Conservation (phyloP, 2,113 vertebrate species). For the Melanotaenia duboulayi region DNA sequence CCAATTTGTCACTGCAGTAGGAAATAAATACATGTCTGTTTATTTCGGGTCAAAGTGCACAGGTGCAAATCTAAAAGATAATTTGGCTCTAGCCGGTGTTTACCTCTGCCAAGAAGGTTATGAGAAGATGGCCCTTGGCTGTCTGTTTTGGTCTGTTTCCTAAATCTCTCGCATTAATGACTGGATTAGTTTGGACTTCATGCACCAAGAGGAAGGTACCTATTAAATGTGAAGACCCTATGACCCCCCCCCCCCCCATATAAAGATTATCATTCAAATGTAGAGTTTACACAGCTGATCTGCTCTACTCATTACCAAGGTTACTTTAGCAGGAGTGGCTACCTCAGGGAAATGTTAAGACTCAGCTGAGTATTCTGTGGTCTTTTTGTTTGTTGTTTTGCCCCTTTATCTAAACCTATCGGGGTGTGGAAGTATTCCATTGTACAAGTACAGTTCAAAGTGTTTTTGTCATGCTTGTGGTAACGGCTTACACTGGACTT, state of each 20-base stretch:
- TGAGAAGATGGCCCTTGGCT: slow-evolving; percentile 31
- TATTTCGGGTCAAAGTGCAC: slow-evolving; percentile 53
- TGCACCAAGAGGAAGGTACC: slow-evolving; percentile 35
- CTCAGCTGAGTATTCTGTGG: background rate
- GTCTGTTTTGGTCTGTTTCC: slow-evolving; percentile 31
- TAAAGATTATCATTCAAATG: slow-evolving; percentile 22
- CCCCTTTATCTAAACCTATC: background rate
- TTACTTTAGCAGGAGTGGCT: slow-evolving; percentile 8
- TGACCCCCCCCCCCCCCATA: slow-evolving; percentile 29
- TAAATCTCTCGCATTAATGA: slow-evolving; percentile 44
- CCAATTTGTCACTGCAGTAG: slow-evolving; percentile 43
- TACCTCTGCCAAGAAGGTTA: slow-evolving; percentile 46
- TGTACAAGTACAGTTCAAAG: background rate
- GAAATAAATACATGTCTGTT: slow-evolving; percentile 54
- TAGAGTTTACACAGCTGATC: slow-evolving; percentile 1
- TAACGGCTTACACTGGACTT: background rate
- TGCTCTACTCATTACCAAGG: slow-evolving; percentile 23
- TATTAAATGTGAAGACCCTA: slow-evolving; percentile 48
- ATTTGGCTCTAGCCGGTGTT: slow-evolving; percentile 46
- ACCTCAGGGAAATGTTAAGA: slow-evolving; percentile 3
- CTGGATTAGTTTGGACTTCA: slow-evolving; percentile 32
- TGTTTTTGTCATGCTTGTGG: background rate
- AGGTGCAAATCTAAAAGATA: slow-evolving; percentile 37
- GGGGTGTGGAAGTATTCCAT: background rate
- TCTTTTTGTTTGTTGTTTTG: background rate